Base-by-base conservation (phyloP, 2,113 vertebrate species). In the Megaceryle torquata region DNA sequence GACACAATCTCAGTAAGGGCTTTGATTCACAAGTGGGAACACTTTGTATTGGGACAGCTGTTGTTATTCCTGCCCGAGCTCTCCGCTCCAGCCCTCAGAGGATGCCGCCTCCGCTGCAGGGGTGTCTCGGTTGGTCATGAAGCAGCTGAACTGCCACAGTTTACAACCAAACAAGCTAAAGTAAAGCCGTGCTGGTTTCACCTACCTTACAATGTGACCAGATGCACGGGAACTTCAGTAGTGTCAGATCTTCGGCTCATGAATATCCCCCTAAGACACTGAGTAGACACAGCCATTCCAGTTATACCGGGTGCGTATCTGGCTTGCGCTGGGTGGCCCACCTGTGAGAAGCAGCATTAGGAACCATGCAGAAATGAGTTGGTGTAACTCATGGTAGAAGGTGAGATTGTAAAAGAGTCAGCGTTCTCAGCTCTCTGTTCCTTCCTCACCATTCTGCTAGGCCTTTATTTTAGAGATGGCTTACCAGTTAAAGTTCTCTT, bases 11-110 rank as follows among this genome's bases (percentile, higher is more conserved):
- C 43, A 60, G 64, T 48, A 57, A 91, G 77, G 89, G 74, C 89
- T 95, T 95, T 92, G 94, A 91, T 95, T 95, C 83, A n/a, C 69
- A 54, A 91, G 80, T 48, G 77, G 91, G 91, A 96, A 86, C 80
- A 70, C 20, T 50, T n/a, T 76, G 71, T 88, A 43, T 91, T 86
- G 94, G 92, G 88, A 78, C 72, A 89, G 80, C 61, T 59, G 91
- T 64, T 88, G 88, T 84, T 92, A 43, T 91, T 96, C 88, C 88
- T 81, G 84, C 81, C 69, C 0, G 0, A 91, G 81, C 87, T 63
- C 91, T 39, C 85, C 35, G 64, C 88, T 93, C 60, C 79, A 92
- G 80, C 80, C 77, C 83, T 81, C 46, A 6, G 80, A 94, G 76
- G 82, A 50, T 88, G 15, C 88, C 2, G 11, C 95, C 94, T 92